These are phyloP conservation scores for Ammodytes dubius DNA, from an alignment of 2,113 vertebrate species.

Conservation along the genomic window DNA sequence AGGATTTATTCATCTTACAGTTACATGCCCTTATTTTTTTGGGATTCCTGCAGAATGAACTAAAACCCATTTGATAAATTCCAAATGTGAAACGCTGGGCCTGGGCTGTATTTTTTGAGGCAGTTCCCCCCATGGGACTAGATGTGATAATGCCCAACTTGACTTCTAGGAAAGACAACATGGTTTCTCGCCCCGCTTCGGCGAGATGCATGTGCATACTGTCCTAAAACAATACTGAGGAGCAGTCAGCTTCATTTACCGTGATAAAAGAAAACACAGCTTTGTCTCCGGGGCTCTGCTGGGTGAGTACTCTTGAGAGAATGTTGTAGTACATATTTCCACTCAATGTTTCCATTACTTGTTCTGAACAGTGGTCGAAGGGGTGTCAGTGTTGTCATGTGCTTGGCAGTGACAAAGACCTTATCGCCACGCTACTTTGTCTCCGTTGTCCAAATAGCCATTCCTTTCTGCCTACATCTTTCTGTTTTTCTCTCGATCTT, in stretches of 20 bases:
- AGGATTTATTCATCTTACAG: conserved; percentile 46
- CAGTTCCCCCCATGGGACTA: conserved; percentile 50
- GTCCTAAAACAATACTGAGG: conserved; percentile 81
- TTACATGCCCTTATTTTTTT: conserved; percentile 18
- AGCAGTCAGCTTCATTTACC: conserved; percentile 76
- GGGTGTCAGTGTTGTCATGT: conserved; percentile 63
- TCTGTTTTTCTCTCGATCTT: conserved; percentile 36
- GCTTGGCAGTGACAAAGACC: conserved; percentile 48
- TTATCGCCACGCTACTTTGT: conserved; percentile 39
- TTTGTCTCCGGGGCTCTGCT: conserved; percentile 60
- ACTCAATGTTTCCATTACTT: conserved; percentile 72
- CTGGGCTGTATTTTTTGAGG: conserved; percentile 50
- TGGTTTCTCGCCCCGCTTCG: conserved; percentile 61
- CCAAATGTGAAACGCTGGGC: conserved; percentile 49
- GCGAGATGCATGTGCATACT: conserved; percentile 59
- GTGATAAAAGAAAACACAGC: conserved; percentile 76
- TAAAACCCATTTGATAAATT: conserved; percentile 62
- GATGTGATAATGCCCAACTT: conserved; percentile 68
- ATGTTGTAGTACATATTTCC: conserved; percentile 72
- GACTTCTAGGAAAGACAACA: conserved; percentile 76
- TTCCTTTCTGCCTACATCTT: conserved; percentile 28
- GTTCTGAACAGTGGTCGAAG: conserved; percentile 53
- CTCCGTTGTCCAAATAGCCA: conserved; percentile 27
- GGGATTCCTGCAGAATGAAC: conserved; percentile 38
- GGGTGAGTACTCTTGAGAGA: conserved; percentile 58